Percentiles rank a stretch among this genome's conserved stretches.
These are phyloP conservation scores for Amazona finschi DNA, from an alignment of 2,797 vertebrate species.

Conservation along the genomic window DNA sequence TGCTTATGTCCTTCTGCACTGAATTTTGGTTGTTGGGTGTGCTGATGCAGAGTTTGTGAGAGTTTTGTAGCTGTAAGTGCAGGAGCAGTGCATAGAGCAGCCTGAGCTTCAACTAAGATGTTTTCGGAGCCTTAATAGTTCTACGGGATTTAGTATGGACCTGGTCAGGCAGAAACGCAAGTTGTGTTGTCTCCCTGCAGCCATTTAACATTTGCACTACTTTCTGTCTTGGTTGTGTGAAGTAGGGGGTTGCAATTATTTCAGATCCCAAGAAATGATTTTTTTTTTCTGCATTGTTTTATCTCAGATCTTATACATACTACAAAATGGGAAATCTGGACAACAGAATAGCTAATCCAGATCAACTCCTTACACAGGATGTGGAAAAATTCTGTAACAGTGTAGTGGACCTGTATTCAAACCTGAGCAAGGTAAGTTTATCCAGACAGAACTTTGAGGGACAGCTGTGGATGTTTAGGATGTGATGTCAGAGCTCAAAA, in stretches of 20 bases:
- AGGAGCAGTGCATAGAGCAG: background rate
- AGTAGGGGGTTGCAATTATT: background rate
- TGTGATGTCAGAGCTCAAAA: background rate
- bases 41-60: background rate
- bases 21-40: background rate
- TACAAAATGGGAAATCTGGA: conserved; percentile 99
- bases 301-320: conserved; percentile 89
- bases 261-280: background rate
- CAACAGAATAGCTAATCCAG: conserved; percentile 95
- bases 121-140: background rate
- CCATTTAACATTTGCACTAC: background rate
- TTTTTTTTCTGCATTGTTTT: background rate
- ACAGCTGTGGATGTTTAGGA: background rate
- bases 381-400: conserved; percentile 99
- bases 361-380: conserved; percentile 97
- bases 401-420: conserved; percentile 97
- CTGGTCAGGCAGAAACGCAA: background rate
- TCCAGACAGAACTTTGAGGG: background rate
- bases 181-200: background rate
- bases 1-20: background rate
- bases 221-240: background rate
- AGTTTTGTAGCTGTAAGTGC: background rate
- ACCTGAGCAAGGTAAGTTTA: conserved; percentile 92
- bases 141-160: background rate
- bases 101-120: background rate